A percentile compares a stretch with the other conserved stretches of the same genome.
phyloP scores from a whole-genome alignment of 2,113 vertebrate species.

The Archocentrus centrarchus region DNA sequence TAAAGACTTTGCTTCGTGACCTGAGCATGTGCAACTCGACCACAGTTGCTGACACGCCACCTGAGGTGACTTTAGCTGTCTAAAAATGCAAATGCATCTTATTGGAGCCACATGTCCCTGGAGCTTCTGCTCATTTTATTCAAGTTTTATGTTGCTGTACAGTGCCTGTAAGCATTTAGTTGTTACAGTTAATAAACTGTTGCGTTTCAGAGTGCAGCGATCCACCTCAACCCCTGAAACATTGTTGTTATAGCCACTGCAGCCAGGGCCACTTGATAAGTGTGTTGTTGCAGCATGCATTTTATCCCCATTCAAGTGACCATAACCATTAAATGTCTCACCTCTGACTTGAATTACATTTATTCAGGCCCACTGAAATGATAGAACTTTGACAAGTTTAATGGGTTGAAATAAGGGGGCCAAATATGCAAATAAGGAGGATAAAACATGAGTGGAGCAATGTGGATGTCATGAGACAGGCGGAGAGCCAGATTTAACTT shows the following conservation, averaged over 20 bases:
- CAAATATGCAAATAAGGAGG: constrained; percentile 1
- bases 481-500: constrained; percentile 43
- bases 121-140: not conserved
- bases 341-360: not conserved
- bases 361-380: constrained; percentile 30
- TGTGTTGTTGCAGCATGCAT: not conserved
- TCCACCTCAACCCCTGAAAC: not conserved
- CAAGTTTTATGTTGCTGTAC: not conserved
- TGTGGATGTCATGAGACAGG: constrained; percentile 25
- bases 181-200: not conserved
- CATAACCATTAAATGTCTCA: constrained; percentile 2
- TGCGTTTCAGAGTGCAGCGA: not conserved
- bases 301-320: constrained; percentile 3
- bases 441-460: not conserved
- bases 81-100: not conserved
- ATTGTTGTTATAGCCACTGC: not conserved
- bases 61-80: not conserved
- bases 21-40: not conserved
- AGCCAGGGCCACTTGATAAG: constrained; percentile 4
- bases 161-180: not conserved
- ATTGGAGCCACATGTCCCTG: not conserved
- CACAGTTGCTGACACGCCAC: not conserved
- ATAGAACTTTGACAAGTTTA: constrained; percentile 25
- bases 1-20: not conserved
- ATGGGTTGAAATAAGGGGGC: not conserved